A percentile compares a stretch with the other conserved stretches of the same genome.
Conservation (phyloP, 2,888 invertebrate species). For the Noctua janthina region DNA sequence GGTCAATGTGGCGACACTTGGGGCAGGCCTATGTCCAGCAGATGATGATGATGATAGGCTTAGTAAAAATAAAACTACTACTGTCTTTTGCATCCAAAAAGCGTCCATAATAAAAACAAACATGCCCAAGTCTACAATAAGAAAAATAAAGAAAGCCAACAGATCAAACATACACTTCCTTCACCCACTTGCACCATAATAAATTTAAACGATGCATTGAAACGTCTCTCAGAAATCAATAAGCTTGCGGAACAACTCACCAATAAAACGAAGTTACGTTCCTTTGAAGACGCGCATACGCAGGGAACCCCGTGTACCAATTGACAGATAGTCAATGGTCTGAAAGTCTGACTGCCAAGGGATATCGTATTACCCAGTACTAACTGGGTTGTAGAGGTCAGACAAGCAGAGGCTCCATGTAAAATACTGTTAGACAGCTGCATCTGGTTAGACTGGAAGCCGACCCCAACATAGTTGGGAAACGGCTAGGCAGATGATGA, state of each 20-base stretch:
- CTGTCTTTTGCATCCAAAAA: neutral
- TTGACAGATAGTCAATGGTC: neutral
- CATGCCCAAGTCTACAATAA: neutral
- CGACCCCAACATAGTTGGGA: neutral
- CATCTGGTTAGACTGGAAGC: neutral
- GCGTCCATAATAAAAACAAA: neutral
- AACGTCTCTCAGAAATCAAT: constrained; percentile 58
- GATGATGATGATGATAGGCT: neutral
- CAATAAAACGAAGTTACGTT: constrained; percentile 51
- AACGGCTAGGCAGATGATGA: neutral
- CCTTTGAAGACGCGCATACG: constrained; percentile 27
- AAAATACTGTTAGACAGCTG: neutral
- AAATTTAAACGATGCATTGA: constrained; percentile 57
- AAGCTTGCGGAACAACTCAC: constrained; percentile 46
- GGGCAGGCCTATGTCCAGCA: too few relatives aligned
- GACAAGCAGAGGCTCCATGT: neutral
- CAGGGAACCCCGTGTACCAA: constrained; percentile 19
- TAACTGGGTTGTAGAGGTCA: neutral
- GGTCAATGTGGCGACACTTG: too few relatives aligned
- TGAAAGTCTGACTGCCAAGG: neutral
- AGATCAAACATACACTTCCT: neutral
- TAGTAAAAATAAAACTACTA: neutral
- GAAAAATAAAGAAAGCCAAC: constrained; percentile 27
- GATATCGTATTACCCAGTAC: neutral
- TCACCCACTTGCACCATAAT: constrained; percentile 35